Evolutionary conservation across 2,888 invertebrate genomes (phyloP), one percentile per base, ranked within the genome.

Genomic region (Cephus pulcher): DNA sequence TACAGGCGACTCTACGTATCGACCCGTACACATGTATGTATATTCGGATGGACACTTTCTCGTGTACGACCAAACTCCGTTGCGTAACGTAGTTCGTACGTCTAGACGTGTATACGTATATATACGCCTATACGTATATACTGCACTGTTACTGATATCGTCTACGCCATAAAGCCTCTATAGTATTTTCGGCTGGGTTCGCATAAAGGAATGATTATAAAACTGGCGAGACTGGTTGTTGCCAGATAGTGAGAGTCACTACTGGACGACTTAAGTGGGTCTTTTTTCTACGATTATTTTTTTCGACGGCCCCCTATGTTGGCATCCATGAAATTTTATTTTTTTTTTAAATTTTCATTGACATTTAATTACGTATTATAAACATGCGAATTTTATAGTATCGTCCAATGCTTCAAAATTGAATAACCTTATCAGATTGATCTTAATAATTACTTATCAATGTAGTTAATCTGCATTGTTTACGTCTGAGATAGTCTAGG

Each of bases 11-110:
- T 34, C 34, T 12, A 32, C 11, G 12, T 33, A 71, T 71, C 34
- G 33, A 71, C 71, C 71, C 33, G 32, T 33, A 33, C 71, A 9
- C 9, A 23, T 23, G 32, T 33, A 33, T 33, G 2, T 56, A 23
- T 56, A 56, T 71, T 71, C 12, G 71, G 71, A 71, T 71, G 32
- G 32, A 71, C 71, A 71, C 71, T 71, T 71, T 71, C 71, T 71
- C 71, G 32, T 34, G 23, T 56, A 23, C 56, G 15, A 23, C 56
- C 56, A 23, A 9, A 23, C 56, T 56, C 56, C 23, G 23, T 56
- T 56, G 56, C 23, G 23, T 56, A 56, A 56, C 56, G 23, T 9
- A 56, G 23, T 56, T 56, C 9, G 9, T 23, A 56, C 56, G 56
- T 56, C 56, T 56, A 56, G 56, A 33, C 33, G 33, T 33, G 4